phyloP scores from a whole-genome alignment of 2,888 invertebrate species.

The Coelogynopora nodosa region DNA sequence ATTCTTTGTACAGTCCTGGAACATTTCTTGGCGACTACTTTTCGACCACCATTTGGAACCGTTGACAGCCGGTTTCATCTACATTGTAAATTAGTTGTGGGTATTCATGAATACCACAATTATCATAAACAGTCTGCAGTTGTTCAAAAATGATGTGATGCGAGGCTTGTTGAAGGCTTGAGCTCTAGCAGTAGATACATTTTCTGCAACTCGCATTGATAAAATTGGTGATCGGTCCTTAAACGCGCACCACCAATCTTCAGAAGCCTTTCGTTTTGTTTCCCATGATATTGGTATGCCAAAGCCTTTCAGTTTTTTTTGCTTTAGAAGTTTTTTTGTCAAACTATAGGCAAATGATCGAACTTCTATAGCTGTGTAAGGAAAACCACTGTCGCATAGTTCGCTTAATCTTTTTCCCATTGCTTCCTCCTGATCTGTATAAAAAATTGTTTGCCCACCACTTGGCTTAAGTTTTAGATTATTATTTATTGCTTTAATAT shows the following conservation, averaged over 20 bases:
- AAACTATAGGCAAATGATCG: slow-evolving; percentile 19
- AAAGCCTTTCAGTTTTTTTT: slow-evolving; percentile 8
- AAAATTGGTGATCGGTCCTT: background rate
- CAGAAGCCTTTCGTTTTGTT: background rate
- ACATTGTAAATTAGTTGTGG: slow-evolving; percentile 32
- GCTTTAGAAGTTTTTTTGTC: slow-evolving; percentile 15
- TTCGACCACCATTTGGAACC: slow-evolving; percentile 3
- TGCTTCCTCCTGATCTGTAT: background rate
- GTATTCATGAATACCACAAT: slow-evolving; percentile 22
- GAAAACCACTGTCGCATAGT: slow-evolving; percentile 30
- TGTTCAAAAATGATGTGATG: slow-evolving; percentile 9
- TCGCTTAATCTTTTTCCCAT: background rate
- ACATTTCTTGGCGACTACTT: slow-evolving; percentile 9
- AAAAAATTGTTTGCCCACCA: slow-evolving; percentile 23
- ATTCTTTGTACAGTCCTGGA: slow-evolving; percentile 17
- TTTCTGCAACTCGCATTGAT: background rate
- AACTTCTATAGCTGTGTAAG: background rate
- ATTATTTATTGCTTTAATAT: background rate
- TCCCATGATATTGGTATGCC: slow-evolving; percentile 12
- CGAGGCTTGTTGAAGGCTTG: slow-evolving; percentile 14
- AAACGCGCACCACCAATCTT: slow-evolving; percentile 26
- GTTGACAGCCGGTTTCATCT: slow-evolving; percentile 33
- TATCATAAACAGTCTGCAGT: slow-evolving; percentile 1
- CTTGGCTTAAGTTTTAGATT: slow-evolving; percentile 29
- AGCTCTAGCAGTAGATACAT: slow-evolving; percentile 33